A percentile compares a stretch with the other conserved stretches of the same genome.
These are phyloP conservation scores for Chromis chromis DNA, from an alignment of 2,797 vertebrate species.

Conservation along the genomic window DNA sequence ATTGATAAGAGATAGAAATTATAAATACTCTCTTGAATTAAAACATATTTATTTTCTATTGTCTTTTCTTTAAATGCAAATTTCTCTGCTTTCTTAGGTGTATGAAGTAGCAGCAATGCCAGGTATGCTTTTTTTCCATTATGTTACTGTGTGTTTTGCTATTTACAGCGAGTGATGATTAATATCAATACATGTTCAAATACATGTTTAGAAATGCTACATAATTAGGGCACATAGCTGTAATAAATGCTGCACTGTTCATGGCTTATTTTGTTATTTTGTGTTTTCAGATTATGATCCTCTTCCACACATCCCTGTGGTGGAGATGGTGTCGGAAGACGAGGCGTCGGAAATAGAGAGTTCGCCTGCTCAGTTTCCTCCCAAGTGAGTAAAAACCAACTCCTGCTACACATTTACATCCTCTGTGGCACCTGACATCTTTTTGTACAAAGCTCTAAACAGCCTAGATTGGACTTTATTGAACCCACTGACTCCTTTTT, in stretches of 20 bases:
- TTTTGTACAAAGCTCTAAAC: too few species aligned
- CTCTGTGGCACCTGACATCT: background rate
- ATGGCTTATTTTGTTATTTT: background rate
- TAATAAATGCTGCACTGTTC: too few species aligned
- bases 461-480: too few species aligned
- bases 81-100: constrained; percentile 65
- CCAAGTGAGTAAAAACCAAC: constrained; percentile 70
- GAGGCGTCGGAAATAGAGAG: constrained; percentile 56
- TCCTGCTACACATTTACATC: background rate
- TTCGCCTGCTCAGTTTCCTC: constrained; percentile 45
- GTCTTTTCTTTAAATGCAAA: background rate
- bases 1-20: background rate
- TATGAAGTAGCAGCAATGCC: constrained; percentile 71
- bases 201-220: too few species aligned
- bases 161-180: background rate
- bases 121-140: constrained; percentile 65
- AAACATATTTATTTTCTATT: background rate
- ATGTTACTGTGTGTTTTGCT: background rate
- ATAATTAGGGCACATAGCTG: too few species aligned
- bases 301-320: constrained; percentile 83
- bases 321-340: constrained; percentile 83
- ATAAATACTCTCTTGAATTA: background rate
- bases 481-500: too few species aligned
- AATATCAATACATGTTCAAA: background rate
- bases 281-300: constrained; percentile 78